Evolutionary conservation across 1,140 invertebrate species (phyloP), one percentile per base, ranked within the genome.

Genomic region (Bombus vancouverensis): DNA sequence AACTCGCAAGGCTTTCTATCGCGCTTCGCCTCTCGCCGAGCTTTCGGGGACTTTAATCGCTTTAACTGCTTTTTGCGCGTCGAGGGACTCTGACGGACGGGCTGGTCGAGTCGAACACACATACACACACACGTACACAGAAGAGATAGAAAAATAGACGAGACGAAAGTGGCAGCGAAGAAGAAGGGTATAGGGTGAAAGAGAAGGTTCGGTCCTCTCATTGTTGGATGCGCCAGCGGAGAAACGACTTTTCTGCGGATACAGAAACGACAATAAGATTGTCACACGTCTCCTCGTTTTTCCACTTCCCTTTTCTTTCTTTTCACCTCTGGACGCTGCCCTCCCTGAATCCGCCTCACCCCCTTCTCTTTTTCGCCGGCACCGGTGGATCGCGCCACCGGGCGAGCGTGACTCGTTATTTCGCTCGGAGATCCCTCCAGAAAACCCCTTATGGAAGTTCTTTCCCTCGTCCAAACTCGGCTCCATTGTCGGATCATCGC

Each of bases 401-500:
- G 57, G 87, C 77, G 87, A 89, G 87, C 88, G 88, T 89, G 88
- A 90, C 88, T 90, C 89, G 89, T 90, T 90, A 90, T 87, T 90
- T 87, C 88, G 66, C 78, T 18, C 6, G 65, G 78, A 81, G 89
- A 90, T 77, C 70, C 88, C 89, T 90, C 77, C 47, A 82, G 70
- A 81, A 83, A 89, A 84, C 74, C 89, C 81, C 89, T 88, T 83
- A 66, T 80, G 86, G 37, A 85, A 83, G 85, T 92, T 90, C 89
- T 92, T 90, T 89, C 88, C 87, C 90, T 86, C 83, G 70, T 77
- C 83, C 82, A 83, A 88, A 89, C 89, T 90, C 77, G 15, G 76
- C 86, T 85, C 91, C 79, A 92, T 93, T 93, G 91, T 93, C 87
- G 90, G 92, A 92, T 93, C 92, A 93, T 93, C 91, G 89, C 91